Evolutionary conservation across 2,113 vertebrate species (phyloP).

Genomic region (Helogale parvula): DNA sequence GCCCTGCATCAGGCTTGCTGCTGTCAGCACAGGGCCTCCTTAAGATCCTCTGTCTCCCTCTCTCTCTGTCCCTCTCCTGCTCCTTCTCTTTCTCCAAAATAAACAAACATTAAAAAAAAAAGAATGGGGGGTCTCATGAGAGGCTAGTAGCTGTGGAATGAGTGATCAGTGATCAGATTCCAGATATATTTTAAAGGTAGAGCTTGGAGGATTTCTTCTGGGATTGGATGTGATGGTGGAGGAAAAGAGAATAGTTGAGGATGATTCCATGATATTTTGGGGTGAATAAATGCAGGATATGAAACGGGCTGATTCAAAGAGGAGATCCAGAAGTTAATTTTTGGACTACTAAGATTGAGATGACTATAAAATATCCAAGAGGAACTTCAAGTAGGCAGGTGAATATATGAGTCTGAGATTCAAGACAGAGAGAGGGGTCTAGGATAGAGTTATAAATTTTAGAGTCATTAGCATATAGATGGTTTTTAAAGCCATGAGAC

Average conservation of each 20-base stretch:
- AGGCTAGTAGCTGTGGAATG: not conserved
- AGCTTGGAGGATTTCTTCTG: not conserved
- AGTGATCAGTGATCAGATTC: not conserved
- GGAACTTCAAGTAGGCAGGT: not conserved
- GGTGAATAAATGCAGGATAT: not conserved
- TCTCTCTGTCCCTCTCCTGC: no score
- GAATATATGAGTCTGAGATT: not conserved
- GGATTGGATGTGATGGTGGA: not conserved
- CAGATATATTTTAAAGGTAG: not conserved
- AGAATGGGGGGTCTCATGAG: not conserved
- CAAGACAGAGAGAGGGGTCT: not conserved
- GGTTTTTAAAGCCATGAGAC: constrained; percentile 29
- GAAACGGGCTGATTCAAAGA: not conserved
- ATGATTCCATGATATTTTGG: not conserved
- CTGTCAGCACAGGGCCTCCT: no score
- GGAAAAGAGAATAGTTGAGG: not conserved
- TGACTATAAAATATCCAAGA: not conserved
- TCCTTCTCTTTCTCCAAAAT: no score
- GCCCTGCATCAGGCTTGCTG: no score
- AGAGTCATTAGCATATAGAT: constrained; percentile 41
- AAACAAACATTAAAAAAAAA: no score
- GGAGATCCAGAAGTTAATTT: not conserved
- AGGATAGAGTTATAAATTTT: not conserved
- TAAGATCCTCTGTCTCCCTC: no score
- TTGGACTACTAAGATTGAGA: not conserved